Conservation (phyloP, 37 sponge, comb jelly and placozoan genomes). For the Chondrilla cf. caribensis region DNA sequence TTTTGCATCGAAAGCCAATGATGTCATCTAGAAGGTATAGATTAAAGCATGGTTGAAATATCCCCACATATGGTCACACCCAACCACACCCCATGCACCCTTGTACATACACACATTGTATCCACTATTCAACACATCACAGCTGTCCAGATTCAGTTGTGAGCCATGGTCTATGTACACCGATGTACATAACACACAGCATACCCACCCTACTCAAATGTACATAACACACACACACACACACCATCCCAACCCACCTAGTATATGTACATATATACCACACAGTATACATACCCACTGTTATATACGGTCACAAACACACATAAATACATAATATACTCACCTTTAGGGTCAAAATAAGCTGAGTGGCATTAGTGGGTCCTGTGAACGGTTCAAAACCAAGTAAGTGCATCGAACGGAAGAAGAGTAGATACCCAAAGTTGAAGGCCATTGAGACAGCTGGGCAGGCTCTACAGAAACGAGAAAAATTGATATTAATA, state of each 20-base stretch:
- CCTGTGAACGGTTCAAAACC: slow-evolving; percentile 32
- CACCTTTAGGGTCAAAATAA: slow-evolving; percentile 36
- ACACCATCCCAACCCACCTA: slow-evolving; percentile 30
- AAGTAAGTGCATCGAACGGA: slow-evolving; percentile 18
- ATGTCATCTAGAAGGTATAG: slow-evolving; percentile 2
- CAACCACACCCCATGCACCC: neutral
- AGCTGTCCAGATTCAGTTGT: no score
- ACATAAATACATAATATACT: no score
- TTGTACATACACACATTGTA: neutral
- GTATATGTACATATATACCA: neutral
- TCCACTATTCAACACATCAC: neutral
- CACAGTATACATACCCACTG: slow-evolving; percentile 24
- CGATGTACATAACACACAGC: no score
- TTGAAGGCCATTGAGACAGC: slow-evolving; percentile 5
- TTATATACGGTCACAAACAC: no score
- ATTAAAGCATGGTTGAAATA: slow-evolving; percentile 31
- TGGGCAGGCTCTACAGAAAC: slow-evolving; percentile 27
- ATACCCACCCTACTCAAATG: no score
- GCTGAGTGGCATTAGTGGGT: slow-evolving; percentile 39
- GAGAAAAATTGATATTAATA: no score
- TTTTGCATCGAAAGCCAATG: slow-evolving; percentile 28
- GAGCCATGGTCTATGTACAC: no score
- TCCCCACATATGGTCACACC: neutral
- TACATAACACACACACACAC: no score
- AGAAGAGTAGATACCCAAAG: slow-evolving; percentile 49